Evolutionary conservation across 2,797 vertebrate genomes (phyloP), one percentile per base, ranked within the genome.

Genomic region (Sparus aurata): DNA sequence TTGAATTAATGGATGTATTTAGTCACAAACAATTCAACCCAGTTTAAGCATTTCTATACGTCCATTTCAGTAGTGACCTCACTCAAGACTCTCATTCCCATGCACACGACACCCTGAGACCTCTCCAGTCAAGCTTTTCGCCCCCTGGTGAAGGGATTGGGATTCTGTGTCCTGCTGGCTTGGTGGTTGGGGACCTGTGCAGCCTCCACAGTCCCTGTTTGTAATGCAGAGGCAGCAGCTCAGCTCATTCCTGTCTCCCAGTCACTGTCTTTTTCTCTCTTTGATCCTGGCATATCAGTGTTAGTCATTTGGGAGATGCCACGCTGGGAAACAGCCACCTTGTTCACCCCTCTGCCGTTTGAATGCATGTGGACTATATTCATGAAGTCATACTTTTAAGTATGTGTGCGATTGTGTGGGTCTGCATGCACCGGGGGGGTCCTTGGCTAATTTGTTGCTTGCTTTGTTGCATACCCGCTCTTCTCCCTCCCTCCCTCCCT

Each of bases 371-470:
- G 50, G 16, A 67, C 54, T 69, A 59, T 57, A 72, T 67, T 79
- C 30, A 34, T 69, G 23, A 79, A 57, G 71, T 81, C 85, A 54
- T 69, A 52, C 54, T 79, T 64, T 52, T 57, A 34, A 69, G 52
- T 75, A 25, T 82, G 64, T 85, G 64, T 77, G 76, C 16, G 53
- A n/a, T 45, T 55, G 55, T 85, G 57, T 77, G 75, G 75, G 65
- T 86, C 55, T 80, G 82, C 88, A 63, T 86, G 87, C 82, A 73
- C 45, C 8, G 30, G 30, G 55, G 78, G 66, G 77, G 77, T 83
- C 77, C 84, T 70, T 84, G 78, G 90, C 89, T 94, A 94, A 95
- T 90, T 73, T 90, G 72, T 92, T 60, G 86, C 91, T 87, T 91
- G 89, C 88, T 92, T 91, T 92, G 82, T 90, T 87, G 87, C 82